These are phyloP conservation scores for Agrochola macilenta DNA, from an alignment of 2,888 invertebrate genomes.

Conservation along the genomic window DNA sequence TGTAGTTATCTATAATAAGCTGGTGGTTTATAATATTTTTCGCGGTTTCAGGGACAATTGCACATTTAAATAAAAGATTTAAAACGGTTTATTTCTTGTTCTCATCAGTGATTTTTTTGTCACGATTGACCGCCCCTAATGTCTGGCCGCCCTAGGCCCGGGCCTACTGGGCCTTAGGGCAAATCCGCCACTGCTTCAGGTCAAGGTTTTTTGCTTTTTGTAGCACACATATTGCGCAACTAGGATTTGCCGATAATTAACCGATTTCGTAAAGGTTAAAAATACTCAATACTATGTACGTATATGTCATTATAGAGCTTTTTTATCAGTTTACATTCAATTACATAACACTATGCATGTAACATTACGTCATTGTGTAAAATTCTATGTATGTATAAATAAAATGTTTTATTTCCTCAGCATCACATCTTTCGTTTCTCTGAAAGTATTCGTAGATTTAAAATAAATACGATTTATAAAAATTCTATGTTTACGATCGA, in stretches of 20 bases:
- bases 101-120: too few species aligned
- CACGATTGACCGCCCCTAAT: too few species aligned
- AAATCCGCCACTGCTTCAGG: background rate
- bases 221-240: background rate
- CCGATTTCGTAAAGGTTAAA: background rate
- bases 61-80: too few species aligned
- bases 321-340: background rate
- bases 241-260: background rate
- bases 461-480: conserved; percentile 26
- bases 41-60: too few species aligned
- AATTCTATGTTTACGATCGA: conserved; percentile 27
- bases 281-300: background rate
- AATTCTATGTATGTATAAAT: background rate
- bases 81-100: too few species aligned
- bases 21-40: too few species aligned
- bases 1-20: too few species aligned
- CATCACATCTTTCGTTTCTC: background rate
- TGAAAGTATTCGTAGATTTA: conserved; percentile 19
- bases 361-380: conserved; percentile 12
- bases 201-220: too few species aligned
- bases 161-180: too few species aligned
- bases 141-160: too few species aligned
- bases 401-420: conserved; percentile 1
- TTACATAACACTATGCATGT: background rate
- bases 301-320: background rate